Base-by-base conservation (phyloP, 1,140 invertebrate species). In the Tachypleus tridentatus region DNA sequence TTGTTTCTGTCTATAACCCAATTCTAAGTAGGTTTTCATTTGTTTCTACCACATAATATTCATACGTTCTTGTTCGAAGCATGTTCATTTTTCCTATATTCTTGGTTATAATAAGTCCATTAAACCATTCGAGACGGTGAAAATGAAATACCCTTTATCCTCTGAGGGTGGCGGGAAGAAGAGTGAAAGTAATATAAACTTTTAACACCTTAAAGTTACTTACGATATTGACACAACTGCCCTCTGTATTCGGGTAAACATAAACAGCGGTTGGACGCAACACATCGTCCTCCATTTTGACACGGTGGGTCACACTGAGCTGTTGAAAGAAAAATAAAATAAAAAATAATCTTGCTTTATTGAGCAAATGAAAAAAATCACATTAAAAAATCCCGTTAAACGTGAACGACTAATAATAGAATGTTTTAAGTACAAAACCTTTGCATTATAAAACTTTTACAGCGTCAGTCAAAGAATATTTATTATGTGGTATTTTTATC, bases 221-320 rank as follows among this genome's bases (percentile, higher is more conserved):
- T 64, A 69, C 68, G 11, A 59, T 69, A 69, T 62, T 92, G 86
- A 73, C 90, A 93, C 59, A 84, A 79, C 2, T 83, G 81, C 11
- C 90, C 90, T 49, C 80, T 81, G 74, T 82, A 91, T 70, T 85
- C 84, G 47, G 83, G 79, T 0, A 84, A 78, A 70, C 89, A 93
- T 7, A 84, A 74, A 70, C 89, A 91, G 2, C 80, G 76, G 74
- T 87, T 84, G 0, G 86, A 85, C 3, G 78, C 79, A 1, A 85
- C 72, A 72, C 89, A 93, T 10, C 87, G 85, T 1, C 90, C 89
- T 60, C 83, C 86, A 76, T 93, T 91, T 71, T 85, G 78, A 74
- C 89, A 93, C 2, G 80, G 76, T 0, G 86, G 84, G 10, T 83
- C 71, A 73, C 90, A 93, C 67, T 83, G 78, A 4, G 86, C 88